phyloP scores from a whole-genome alignment of 2,888 invertebrate species.

The Sylvicola fuscatus region DNA sequence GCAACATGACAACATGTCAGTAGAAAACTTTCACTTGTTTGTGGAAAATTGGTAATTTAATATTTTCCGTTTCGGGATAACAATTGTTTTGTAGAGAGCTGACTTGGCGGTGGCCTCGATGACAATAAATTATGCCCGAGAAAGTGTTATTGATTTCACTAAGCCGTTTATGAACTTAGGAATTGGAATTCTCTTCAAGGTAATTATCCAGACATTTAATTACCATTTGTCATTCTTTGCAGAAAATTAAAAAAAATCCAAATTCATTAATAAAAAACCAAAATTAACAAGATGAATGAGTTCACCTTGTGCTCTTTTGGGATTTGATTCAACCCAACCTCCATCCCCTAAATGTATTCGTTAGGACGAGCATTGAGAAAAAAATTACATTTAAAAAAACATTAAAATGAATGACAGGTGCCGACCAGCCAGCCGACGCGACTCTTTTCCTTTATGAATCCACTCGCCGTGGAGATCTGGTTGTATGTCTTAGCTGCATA shows the following conservation, averaged over 20 bases:
- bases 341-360: no score
- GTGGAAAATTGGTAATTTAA: not conserved
- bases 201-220: constrained; percentile 19
- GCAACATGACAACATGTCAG: not conserved
- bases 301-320: no score
- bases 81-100: constrained; percentile 66
- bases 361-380: no score
- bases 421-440: constrained; percentile 74
- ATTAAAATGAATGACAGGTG: constrained; percentile 35
- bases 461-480: constrained; percentile 93
- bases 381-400: no score
- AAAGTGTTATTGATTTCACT: constrained; percentile 81
- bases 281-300: constrained; percentile 1
- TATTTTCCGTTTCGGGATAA: no score
- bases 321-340: no score
- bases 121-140: constrained; percentile 93
- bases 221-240: no score
- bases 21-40: not conserved
- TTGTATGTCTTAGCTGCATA: constrained; percentile 86
- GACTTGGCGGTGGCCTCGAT: constrained; percentile 93
- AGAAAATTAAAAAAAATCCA: no score
- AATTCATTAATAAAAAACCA: no score
- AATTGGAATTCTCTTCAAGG: constrained; percentile 89
- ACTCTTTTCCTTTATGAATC: constrained; percentile 91
- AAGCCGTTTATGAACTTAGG: constrained; percentile 97